These are phyloP conservation scores for Sebastes trivittatus DNA, from an alignment of 2,797 vertebrate species.

Conservation along the genomic window DNA sequence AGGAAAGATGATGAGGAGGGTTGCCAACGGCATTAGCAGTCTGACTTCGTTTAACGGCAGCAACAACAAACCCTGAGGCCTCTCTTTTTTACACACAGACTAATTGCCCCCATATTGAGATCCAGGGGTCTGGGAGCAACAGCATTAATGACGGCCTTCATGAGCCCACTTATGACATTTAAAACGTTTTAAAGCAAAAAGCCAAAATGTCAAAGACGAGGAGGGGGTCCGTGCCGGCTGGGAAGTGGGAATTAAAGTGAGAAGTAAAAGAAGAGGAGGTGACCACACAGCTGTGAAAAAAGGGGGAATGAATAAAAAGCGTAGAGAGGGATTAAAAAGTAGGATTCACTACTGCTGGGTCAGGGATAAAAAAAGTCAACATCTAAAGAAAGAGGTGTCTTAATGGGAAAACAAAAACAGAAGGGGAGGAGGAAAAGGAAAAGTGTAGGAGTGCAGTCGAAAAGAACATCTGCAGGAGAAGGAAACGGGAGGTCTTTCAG, in stretches of 20 bases:
- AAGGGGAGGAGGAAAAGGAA: background rate
- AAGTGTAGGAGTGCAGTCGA: background rate
- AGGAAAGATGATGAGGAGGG: background rate
- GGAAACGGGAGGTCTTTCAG: conserved; percentile 4
- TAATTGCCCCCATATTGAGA: conserved; percentile 72
- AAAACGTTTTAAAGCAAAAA: conserved; percentile 61
- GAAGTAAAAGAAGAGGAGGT: conserved; percentile 36
- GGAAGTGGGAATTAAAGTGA: conserved; percentile 48
- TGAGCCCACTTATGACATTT: conserved; percentile 69
- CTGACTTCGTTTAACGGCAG: conserved; percentile 37
- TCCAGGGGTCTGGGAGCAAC: conserved; percentile 52
- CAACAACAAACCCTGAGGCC: conserved; percentile 29
- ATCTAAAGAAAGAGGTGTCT: conserved; percentile 27
- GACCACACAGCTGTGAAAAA: conserved; percentile 49
- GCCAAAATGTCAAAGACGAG: conserved; percentile 67
- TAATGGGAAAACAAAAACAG: conserved; percentile 28
- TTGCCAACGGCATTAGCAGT: conserved; percentile 1
- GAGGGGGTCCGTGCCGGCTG: conserved; percentile 53
- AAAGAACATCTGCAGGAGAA: conserved; percentile 6
- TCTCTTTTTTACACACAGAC: conserved; percentile 39
- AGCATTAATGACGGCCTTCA: conserved; percentile 58
- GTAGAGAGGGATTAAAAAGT: conserved; percentile 12
- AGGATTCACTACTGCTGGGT: conserved; percentile 10
- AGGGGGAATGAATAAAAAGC: background rate
- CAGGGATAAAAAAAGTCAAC: conserved; percentile 9